Base-by-base conservation (phyloP, 2,113 vertebrate species). In the Microcebus griseorufus region DNA sequence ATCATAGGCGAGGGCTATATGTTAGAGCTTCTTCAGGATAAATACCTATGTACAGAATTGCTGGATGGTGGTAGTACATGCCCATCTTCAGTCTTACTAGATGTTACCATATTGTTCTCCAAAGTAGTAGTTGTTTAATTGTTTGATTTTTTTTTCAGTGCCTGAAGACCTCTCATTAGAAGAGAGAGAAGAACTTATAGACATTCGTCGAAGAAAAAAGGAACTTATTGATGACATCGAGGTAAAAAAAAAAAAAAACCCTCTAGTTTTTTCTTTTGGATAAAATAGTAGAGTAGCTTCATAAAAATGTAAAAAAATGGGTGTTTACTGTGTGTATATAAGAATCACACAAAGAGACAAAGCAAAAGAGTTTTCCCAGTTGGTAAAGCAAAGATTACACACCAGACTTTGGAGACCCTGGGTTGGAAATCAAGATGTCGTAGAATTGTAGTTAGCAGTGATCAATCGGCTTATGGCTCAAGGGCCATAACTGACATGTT, bases 191-290 rank as follows among this genome's bases (percentile, higher is more conserved):
- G 99, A 99, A 96, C 99, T 99, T 95, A 98, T 99, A 90, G 99
- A 99, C 98, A 99, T 99, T 97, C 99, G 99, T 83, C 99, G 99
- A 64, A 99, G 99, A 96, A 99, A 99, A 97, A 99, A 99, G 92
- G 99, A 99, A 97, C 98, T 99, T 94, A 99, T 99, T 58, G 99
- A 99, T 98, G 99, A 99, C 95, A 99, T 99, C 65, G 99, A 99
- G 99, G 99, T 99, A 98, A 99, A 75, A 67, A 51, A 23, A 9
- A 32, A 83, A n/a, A 42, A 42, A 42, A 42, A 42, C 5, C 42
- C 7, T 78, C 90, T 67, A 25, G 5, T 87, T 79, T 87, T 78
- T 73, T 53, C 27, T 48, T 83, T 70, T 58, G 39, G 39, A 82
- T 93, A 42, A 42, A 88, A 42, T 48, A 53, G 23, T 69, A 45